A percentile compares a stretch with the other conserved stretches of the same genome.
Evolutionary conservation across 2,888 invertebrate species (phyloP).

Genomic region (Romanomermis culicivorax): DNA sequence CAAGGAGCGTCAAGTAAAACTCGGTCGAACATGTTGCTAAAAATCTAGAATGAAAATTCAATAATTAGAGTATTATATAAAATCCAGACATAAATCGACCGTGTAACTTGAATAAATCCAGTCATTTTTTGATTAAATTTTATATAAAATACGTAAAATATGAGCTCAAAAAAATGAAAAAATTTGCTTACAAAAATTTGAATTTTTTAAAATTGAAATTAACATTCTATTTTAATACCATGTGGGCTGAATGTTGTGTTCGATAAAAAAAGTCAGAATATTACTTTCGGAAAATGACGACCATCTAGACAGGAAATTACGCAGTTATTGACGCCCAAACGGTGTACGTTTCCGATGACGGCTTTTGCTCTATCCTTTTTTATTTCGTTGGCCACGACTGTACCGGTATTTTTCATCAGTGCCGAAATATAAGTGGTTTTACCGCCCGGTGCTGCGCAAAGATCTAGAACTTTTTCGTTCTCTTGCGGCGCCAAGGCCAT

Average conservation of each 20-base stretch:
- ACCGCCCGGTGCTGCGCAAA: conserved; percentile 95
- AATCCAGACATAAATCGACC: neutral
- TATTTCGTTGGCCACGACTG: conserved; percentile 81
- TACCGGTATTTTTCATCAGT: conserved; percentile 92
- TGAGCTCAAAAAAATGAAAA: no score
- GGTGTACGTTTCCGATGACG: conserved; percentile 82
- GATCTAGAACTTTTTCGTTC: conserved; percentile 74
- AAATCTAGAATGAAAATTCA: conserved; percentile 13
- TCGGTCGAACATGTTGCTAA: conserved; percentile 53
- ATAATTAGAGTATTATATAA: neutral
- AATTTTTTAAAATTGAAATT: no score
- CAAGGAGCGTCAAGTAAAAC: conserved; percentile 92
- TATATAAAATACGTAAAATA: no score
- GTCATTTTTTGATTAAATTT: no score
- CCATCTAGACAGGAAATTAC: conserved; percentile 75
- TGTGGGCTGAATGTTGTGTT: no score
- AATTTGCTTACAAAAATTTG: no score
- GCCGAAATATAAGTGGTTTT: conserved; percentile 92
- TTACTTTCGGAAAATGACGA: conserved; percentile 48
- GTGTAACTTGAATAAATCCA: neutral
- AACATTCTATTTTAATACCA: no score
- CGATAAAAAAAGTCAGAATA: no score
- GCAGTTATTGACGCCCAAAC: conserved; percentile 80
- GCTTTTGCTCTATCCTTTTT: conserved; percentile 62
- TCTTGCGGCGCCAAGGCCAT: conserved; percentile 93